A percentile compares a stretch with the other conserved stretches of the same genome.
Conservation (phyloP, 92 coral and sea anemone genomes). For the Diadumene lineata region DNA sequence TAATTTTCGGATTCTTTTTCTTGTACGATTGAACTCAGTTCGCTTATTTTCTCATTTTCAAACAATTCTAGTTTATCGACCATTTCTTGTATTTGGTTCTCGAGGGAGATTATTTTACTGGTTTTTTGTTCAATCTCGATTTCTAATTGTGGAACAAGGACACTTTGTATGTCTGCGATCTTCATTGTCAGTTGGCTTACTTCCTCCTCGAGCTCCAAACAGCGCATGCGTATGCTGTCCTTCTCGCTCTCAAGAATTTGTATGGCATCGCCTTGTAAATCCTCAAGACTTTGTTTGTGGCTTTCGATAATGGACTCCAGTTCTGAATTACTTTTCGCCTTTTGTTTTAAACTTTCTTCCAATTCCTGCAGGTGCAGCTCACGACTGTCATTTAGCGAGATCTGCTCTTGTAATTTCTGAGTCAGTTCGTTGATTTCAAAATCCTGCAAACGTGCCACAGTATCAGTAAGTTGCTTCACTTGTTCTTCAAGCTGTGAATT, state of each 20-base stretch:
- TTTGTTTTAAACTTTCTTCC: constrained; percentile 32
- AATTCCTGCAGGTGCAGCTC: constrained; percentile 45
- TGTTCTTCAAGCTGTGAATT: constrained; percentile 47
- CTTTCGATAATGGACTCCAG: constrained; percentile 38
- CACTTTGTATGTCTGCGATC: constrained; percentile 73
- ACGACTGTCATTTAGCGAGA: constrained; percentile 48
- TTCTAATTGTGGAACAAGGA: constrained; percentile 66
- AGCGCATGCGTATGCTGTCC: constrained; percentile 46
- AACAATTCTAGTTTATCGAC: constrained; percentile 28
- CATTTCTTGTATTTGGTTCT: constrained; percentile 39
- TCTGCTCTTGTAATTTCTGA: constrained; percentile 44
- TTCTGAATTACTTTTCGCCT: constrained; percentile 18
- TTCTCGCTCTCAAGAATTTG: constrained; percentile 41
- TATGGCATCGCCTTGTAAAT: constrained; percentile 18
- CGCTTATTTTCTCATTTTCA: constrained; percentile 24
- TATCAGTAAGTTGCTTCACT: constrained; percentile 44
- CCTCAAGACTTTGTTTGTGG: constrained; percentile 32
- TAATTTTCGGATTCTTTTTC: constrained; percentile 38
- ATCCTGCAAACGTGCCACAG: constrained; percentile 46
- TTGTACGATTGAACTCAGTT: constrained; percentile 45
- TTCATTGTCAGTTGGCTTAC: constrained; percentile 61
- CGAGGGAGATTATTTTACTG: constrained; percentile 51
- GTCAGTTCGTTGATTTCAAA: constrained; percentile 8
- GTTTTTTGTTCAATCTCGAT: constrained; percentile 61
- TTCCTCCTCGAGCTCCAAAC: constrained; percentile 53